Base-by-base conservation (phyloP, 2,888 invertebrate genomes). In the Bellardia bayeri region DNA sequence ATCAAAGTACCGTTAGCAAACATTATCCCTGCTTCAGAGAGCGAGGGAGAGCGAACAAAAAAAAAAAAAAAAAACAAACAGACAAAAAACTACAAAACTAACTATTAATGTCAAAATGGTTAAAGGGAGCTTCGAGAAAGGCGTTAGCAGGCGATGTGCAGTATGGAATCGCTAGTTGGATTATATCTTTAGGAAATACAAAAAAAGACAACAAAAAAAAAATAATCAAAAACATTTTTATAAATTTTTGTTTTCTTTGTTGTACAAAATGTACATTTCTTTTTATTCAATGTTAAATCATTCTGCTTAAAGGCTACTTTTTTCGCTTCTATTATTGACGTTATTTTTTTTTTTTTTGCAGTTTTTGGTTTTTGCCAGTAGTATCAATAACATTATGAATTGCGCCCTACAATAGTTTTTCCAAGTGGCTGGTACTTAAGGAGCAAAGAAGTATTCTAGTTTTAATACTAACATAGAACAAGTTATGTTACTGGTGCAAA, bases 231-330 rank as follows among this genome's bases (percentile, higher is more conserved):
- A 75, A n/a, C 40, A 68, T 69, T 14, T 69, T 61, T 58, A 51
- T 51, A 64, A 37, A 49, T 74, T 79, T 79, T 74, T 80, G n/a
- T 72, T 56, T 61, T 61, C 16, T 68, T 79, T 56, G 69, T 75
- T 63, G 63, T 81, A 75, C 69, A 64, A 82, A 80, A 75, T 78
- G 72, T 72, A 54, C 30, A 82, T 68, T 74, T 75, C 51, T 82
- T 42, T 82, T 42, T 68, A 82, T 75, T 80, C 86, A 75, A 83
- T 87, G 86, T 71, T 80, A 87, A 87, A 87, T 76, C 64, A 83
- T 80, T 87, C 80, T 83, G 80, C 83, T 75, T 71, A 37, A 71
- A 61, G 80, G 80, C 64, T 11, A 16, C 23, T 40, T 69, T 69
- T 82, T 64, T 54, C 40, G 51, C 68, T 75, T 74, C 63, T 37